Conservation (phyloP, 2,797 vertebrate genomes). For the Chanos chanos region DNA sequence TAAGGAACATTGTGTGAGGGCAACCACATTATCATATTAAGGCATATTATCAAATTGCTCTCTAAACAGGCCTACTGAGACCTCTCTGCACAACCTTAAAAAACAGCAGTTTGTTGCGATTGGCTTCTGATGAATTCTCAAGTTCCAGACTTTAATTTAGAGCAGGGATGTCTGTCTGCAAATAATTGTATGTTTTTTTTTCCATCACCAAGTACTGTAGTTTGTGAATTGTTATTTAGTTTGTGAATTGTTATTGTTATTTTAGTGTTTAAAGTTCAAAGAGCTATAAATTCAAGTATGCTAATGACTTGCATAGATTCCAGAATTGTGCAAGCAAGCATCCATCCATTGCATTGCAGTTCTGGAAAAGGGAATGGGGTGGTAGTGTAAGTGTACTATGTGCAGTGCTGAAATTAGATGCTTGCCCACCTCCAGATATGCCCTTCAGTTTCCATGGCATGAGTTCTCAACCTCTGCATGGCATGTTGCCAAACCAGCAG, state of each 20-base stretch:
- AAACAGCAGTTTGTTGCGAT: conserved; percentile 2
- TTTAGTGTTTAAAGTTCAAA: too few species aligned
- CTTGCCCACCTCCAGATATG: too few species aligned
- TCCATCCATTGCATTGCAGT: conserved; percentile 17
- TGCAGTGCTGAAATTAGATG: too few species aligned
- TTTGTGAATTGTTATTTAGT: too few species aligned
- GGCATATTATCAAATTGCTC: not conserved
- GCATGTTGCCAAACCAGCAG: too few species aligned
- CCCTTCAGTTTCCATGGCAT: too few species aligned
- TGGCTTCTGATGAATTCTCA: not conserved
- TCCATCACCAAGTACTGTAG: conserved; percentile 14
- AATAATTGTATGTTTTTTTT: not conserved
- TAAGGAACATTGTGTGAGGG: not conserved
- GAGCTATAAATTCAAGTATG: too few species aligned
- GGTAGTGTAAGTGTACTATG: too few species aligned
- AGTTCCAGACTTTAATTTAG: not conserved
- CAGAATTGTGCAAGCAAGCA: not conserved
- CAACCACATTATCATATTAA: not conserved
- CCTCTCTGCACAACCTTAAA: not conserved
- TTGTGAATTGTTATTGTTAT: too few species aligned
- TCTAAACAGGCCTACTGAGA: not conserved
- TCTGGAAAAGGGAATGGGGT: conserved; percentile 15
- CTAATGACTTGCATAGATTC: not conserved
- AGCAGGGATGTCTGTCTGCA: not conserved
- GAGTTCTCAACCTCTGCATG: too few species aligned